phyloP scores from a whole-genome alignment of 2,888 invertebrate genomes.

The Lamellibrachia columna region DNA sequence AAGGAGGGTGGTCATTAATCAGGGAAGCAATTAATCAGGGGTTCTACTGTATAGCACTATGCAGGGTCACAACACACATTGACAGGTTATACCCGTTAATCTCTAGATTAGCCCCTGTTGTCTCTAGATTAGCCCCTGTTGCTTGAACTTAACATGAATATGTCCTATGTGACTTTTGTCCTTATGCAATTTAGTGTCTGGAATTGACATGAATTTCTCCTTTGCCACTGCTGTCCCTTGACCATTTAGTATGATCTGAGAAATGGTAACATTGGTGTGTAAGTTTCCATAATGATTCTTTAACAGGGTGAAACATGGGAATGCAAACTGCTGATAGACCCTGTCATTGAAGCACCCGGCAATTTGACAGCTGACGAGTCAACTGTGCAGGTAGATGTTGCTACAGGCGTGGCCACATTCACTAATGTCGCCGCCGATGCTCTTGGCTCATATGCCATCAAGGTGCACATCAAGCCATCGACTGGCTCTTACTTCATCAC shows the following conservation, averaged over 20 bases:
- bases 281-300: background rate
- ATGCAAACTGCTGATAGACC: background rate
- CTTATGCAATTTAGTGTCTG: no score
- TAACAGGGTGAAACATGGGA: background rate
- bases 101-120: no score
- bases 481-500: background rate
- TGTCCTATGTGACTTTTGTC: no score
- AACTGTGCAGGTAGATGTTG: slow-evolving; percentile 1
- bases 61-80: no score
- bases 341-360: slow-evolving; percentile 2
- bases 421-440: background rate
- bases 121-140: no score
- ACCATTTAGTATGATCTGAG: background rate
- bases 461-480: background rate
- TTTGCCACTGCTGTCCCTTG: no score
- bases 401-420: background rate
- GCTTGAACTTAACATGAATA: no score
- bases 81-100: no score
- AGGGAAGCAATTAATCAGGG: no score
- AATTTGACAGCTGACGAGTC: background rate
- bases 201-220: no score
- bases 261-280: background rate
- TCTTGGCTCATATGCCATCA: background rate
- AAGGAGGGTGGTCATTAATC: no score
- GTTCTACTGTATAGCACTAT: no score